Percentiles rank a stretch among this genome's conserved stretches.
Evolutionary conservation across 2,113 vertebrate genomes (phyloP).

Genomic region (Turdus rufiventris): DNA sequence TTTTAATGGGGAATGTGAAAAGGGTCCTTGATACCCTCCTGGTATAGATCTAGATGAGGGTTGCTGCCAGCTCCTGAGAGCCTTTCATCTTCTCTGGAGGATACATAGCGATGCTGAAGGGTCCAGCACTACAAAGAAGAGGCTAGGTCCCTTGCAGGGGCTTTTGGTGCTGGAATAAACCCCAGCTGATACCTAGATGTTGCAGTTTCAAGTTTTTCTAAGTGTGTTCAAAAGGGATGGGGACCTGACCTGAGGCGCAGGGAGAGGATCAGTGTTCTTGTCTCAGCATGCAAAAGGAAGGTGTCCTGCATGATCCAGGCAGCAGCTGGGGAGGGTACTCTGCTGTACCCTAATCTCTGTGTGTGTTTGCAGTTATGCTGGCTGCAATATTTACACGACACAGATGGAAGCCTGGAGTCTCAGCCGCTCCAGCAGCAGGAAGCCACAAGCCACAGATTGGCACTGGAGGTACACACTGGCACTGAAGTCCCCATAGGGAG

Average conservation of each 20-base stretch:
- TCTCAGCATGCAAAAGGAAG: rapidly evolving
- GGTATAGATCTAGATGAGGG: not conserved
- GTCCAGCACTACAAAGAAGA: not conserved
- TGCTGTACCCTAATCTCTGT: not conserved
- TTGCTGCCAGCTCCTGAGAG: not conserved
- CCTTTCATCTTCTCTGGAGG: not conserved
- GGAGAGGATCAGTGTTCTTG: not conserved
- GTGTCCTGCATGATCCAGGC: not conserved
- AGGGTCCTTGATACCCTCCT: not conserved
- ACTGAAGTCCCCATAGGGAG: not conserved
- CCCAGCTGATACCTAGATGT: not conserved
- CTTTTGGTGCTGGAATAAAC: not conserved
- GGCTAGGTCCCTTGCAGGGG: not conserved
- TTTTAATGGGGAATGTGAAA: not conserved
- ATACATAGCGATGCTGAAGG: not conserved
- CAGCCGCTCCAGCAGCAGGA: not conserved
- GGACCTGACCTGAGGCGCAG: not conserved
- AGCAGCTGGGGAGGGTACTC: not conserved
- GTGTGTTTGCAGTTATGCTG: not conserved
- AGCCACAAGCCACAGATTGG: not conserved
- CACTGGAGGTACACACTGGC: not conserved
- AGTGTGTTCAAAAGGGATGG: not conserved
- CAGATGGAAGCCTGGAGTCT: not conserved
- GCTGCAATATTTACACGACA: not conserved
- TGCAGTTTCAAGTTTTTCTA: not conserved